Conservation (phyloP, 2,113 vertebrate genomes). For the Ibidorhyncha struthersii region DNA sequence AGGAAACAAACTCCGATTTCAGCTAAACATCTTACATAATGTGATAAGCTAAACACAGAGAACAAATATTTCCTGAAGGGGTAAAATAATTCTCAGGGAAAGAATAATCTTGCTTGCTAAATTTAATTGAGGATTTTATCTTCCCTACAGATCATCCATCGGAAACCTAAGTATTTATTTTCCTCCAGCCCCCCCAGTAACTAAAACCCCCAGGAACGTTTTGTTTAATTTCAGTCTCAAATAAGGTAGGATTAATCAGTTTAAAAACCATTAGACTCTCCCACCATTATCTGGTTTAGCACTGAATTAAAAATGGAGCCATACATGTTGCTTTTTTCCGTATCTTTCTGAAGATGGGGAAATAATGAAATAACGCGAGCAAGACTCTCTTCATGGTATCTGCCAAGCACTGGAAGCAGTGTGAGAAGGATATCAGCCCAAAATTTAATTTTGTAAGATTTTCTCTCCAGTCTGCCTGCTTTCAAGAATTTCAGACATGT, state of each 20-base stretch:
- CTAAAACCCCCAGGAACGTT: background rate
- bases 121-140: background rate
- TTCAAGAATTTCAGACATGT: background rate
- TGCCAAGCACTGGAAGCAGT: background rate
- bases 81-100: background rate
- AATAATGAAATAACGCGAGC: background rate
- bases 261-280: background rate
- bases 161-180: background rate
- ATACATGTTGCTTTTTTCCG: background rate
- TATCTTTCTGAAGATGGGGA: background rate
- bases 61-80: background rate
- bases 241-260: background rate
- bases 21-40: background rate
- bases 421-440: background rate
- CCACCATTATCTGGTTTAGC: background rate
- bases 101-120: background rate
- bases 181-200: background rate
- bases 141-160: background rate
- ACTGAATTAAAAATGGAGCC: background rate
- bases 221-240: background rate
- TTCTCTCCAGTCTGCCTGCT: background rate
- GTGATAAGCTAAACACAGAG: background rate
- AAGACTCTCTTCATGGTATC: rapidly evolving
- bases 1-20: background rate
- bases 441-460: background rate